Evolutionary conservation across 2,888 invertebrate species (phyloP), one percentile per base, ranked within the genome.

Genomic region (Aphodius granarius): DNA sequence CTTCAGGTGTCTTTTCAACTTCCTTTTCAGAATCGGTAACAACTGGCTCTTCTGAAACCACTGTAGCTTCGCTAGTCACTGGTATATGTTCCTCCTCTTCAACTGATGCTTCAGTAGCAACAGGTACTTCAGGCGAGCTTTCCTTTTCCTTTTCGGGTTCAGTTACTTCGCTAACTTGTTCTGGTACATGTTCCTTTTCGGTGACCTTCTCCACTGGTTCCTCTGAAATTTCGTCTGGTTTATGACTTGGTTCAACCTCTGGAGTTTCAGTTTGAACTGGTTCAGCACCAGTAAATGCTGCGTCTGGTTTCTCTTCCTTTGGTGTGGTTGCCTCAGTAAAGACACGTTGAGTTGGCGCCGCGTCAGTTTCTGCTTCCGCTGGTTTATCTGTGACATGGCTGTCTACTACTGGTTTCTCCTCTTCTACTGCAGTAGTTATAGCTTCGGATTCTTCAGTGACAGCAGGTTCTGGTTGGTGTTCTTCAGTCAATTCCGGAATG

Each of bases 161-260:
- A 9, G 43, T 43, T 43, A 18, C 17, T 62, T 72, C 63, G 19
- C 21, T 23, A 19, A 18, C 62, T 22, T n/a, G 15, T 66, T 68
- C 43, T 22, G 71, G 71, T 16, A 13, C 62, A 18, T 71, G 0
- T 73, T 64, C 19, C 19, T 62, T 73, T 17, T 63, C 74, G 62
- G 65, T 66, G n/a, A 21, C n/a, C 9, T 18, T 71, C 23, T 76
- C 74, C 18, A 70, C 66, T n/a, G 68, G 68, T 75, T 71, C 66
- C 4, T 62, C 72, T 71, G 78, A 43, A 72, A 71, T 65, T 75
- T 71, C 66, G 2, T 62, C 72, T 71, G 78, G 65, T 74, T 73
- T 65, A 22, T 73, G 66, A 63, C 74, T 72, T 72, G 71, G 66
- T 71, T 75, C 66, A 66, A 63, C n/a, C 74, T 76, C 77, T n/a